Base-by-base conservation (phyloP, 2,888 invertebrate species). In the Sminthurides aquaticus region DNA sequence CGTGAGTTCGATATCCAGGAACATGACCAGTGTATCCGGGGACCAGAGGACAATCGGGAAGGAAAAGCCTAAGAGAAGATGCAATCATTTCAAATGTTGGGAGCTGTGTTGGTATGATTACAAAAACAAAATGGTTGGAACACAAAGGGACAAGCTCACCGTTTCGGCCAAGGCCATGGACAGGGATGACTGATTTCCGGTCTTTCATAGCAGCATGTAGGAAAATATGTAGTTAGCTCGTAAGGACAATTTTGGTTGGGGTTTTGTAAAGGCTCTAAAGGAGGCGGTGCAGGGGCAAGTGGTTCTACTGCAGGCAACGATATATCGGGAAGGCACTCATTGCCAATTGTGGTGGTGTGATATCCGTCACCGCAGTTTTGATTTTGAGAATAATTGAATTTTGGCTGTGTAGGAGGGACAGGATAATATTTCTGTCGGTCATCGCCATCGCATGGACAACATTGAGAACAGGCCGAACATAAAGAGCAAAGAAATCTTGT, bases 11-110 rank as follows among this genome's bases (percentile, higher is more conserved):
- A 49, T 69, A 61, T 11, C 69, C 73, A 29, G 73, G 73, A 24
- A 73, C 61, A 59, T 73, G 73, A 20, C 73, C 73, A 55, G 43
- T 29, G 60, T 73, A 73, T 1, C 71, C 71, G n/a, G 71, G 71
- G 8, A 69, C 48, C 52, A 71, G 58, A 26, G 69, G 63, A 52
- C 62, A 63, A 22, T 67, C 69, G 15, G 67, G 66, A 24, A 61
- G 56, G 64, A 58, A 69, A 20, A 71, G 65, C 60, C 71, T 71
- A 55, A 24, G 57, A 28, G 24, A 49, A 49, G 18, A 8, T 5
- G 22, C 20, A 52, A 52, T 20, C 20, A 52, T 52, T 20, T 52
- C 20, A 52, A 52, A 52, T 8, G 52, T 52, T 22, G 52, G 20
- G 15, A 34, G n/a, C n/a, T n/a, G n/a, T n/a, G n/a, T n/a, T n/a